Base-by-base conservation (phyloP, 2,113 vertebrate genomes). In the Mirounga angustirostris region DNA sequence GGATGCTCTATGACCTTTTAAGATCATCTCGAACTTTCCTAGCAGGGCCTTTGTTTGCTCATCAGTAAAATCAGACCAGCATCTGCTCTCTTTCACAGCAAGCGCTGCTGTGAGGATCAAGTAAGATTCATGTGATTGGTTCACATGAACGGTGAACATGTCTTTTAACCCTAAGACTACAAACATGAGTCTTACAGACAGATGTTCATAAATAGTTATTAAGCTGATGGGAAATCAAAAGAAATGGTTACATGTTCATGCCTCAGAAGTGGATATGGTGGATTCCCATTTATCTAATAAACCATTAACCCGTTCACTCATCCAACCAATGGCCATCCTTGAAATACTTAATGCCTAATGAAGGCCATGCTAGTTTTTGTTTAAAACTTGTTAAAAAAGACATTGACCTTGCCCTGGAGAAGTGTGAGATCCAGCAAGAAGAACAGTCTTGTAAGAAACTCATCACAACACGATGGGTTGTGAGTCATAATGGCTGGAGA, bases 361-460 rank as follows among this genome's bases (percentile, higher is more conserved):
- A 90, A 94, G 63, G 50, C 18, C 33, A 5, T 36, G 46, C 4
- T 80, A 90, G 59, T 16, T 74, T 43, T 43, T 22, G 18, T 82
- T 96, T 67, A 84, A 56, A 94, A 59, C 33, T 78, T 33, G 22
- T 87, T 88, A 11, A 79, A 85, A 82, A 80, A 30, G n/a, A 63
- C 13, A 63, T 65, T 7, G 40, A 80, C 22, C 46, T 52, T 67
- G 76, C 43, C 26, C 33, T 16, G 13, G 46, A 52, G 52, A 74
- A 14, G 18, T 88, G 8, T 56, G 28, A 43, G 19, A 63, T 71
- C 33, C 36, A 50, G 28, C 18, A 92, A 95, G 56, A 83, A 59
- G 79, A 52, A n/a, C 9, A 63, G 13, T n/a, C 63, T 36, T 65
- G 11, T 86, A 56, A 76, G 59, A 92, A 56, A 43, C 26, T 85